Conservation (phyloP, 1,140 invertebrate species). For the Camponotus pennsylvanicus region DNA sequence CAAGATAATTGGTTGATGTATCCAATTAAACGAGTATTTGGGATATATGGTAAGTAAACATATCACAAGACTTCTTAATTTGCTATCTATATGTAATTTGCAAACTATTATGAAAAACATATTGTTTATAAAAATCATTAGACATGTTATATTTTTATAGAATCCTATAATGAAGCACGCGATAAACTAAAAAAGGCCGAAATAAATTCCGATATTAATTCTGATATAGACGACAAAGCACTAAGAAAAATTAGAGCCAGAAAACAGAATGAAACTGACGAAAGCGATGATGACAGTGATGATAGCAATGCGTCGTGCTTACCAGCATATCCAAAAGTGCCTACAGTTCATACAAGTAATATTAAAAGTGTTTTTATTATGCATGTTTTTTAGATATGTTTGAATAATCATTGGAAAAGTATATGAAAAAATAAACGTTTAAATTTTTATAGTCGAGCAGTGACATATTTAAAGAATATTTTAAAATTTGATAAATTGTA, state of each 20-base stretch:
- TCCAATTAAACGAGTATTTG: not conserved
- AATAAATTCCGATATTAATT: not conserved
- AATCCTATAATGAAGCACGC: not conserved
- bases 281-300: not conserved
- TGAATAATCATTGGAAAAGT: no score
- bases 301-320: not conserved
- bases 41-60: constrained; percentile 2
- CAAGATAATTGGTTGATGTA: not conserved
- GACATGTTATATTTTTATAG: not conserved
- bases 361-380: not conserved
- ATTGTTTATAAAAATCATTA: not conserved
- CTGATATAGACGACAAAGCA: not conserved
- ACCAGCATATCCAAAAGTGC: not conserved
- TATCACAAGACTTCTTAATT: not conserved
- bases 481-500: no score
- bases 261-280: not conserved
- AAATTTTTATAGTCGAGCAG: no score
- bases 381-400: no score
- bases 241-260: not conserved
- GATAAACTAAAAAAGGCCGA: constrained; percentile 2
- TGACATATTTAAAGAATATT: no score
- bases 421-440: no score
- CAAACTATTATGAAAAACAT: not conserved
- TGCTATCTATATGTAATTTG: not conserved
- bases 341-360: constrained; percentile 1